These are phyloP conservation scores for Castor canadensis DNA, from an alignment of 2,113 vertebrate species.

Conservation along the genomic window DNA sequence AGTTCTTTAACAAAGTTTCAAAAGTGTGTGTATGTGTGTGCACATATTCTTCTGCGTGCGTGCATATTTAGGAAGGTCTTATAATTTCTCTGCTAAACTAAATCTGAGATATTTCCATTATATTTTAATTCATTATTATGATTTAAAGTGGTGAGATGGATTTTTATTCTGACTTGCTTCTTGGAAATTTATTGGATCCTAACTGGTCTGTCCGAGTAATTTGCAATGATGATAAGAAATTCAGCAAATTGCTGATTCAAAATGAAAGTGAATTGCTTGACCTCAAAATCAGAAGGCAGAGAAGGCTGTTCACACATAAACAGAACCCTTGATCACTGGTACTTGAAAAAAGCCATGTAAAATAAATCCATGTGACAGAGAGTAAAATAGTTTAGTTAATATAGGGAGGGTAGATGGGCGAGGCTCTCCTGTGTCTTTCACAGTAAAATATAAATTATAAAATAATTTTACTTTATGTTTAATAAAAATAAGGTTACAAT, in stretches of 20 bases:
- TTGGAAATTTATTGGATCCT: neutral
- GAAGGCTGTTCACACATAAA: neutral
- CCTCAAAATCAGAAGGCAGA: neutral
- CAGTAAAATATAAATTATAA: neutral
- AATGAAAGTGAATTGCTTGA: neutral
- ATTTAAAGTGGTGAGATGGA: neutral
- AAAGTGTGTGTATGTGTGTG: neutral
- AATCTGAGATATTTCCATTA: neutral
- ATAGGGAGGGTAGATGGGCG: neutral
- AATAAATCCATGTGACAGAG: neutral
- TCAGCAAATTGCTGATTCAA: neutral
- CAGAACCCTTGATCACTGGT: neutral
- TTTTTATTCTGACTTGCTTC: neutral
- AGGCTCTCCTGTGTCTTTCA: neutral
- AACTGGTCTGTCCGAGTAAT: neutral
- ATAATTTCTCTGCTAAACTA: neutral
- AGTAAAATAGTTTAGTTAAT: neutral
- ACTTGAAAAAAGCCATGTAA: neutral
- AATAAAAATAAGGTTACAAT: constrained; percentile 4
- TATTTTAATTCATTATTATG: neutral
- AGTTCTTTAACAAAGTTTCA: neutral
- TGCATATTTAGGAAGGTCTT: neutral
- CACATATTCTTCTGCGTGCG: neutral
- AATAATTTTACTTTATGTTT: constrained; percentile 11
- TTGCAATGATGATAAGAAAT: neutral